phyloP scores from a whole-genome alignment of 1,140 invertebrate genomes.

The Drosophila murphyi region DNA sequence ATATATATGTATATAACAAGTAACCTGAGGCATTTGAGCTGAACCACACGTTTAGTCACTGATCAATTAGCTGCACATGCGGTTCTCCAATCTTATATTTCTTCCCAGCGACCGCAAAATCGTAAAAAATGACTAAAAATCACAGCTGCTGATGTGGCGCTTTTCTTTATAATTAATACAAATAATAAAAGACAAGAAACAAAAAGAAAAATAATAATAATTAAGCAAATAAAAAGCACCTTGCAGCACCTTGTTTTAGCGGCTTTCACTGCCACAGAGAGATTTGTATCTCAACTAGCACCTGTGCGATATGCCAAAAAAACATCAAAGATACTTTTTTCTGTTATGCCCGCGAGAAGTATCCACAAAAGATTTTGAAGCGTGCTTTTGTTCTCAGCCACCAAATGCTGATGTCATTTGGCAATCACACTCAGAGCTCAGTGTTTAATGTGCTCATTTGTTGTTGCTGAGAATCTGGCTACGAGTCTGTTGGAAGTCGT shows the following conservation, averaged over 20 bases:
- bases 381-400: slow-evolving; percentile 57
- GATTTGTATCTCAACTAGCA: slow-evolving; percentile 1
- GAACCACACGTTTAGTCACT: slow-evolving; percentile 40
- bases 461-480: slow-evolving; percentile 17
- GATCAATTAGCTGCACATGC: slow-evolving; percentile 41
- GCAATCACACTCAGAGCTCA: slow-evolving; percentile 64
- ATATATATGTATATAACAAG: slow-evolving; percentile 7
- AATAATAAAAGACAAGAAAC: slow-evolving; percentile 12
- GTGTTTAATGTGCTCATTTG: slow-evolving; percentile 33
- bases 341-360: slow-evolving; percentile 7
- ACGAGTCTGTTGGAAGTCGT: slow-evolving; percentile 50
- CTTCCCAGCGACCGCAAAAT: slow-evolving; percentile 5
- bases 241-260: slow-evolving; percentile 11
- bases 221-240: background rate
- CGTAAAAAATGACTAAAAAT: slow-evolving; percentile 5
- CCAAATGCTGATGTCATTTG: slow-evolving; percentile 71
- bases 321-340: slow-evolving; percentile 27
- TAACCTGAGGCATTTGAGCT: slow-evolving; percentile 35
- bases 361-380: slow-evolving; percentile 25
- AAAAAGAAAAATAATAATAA: background rate
- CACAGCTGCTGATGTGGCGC: slow-evolving; percentile 11
- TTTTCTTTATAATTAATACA: slow-evolving; percentile 27
- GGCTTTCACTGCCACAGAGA: slow-evolving; percentile 41
- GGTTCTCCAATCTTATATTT: slow-evolving; percentile 14
- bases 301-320: slow-evolving; percentile 30